These are phyloP conservation scores for Lucilia cuprina DNA, from an alignment of 1,140 invertebrate genomes.

Conservation along the genomic window DNA sequence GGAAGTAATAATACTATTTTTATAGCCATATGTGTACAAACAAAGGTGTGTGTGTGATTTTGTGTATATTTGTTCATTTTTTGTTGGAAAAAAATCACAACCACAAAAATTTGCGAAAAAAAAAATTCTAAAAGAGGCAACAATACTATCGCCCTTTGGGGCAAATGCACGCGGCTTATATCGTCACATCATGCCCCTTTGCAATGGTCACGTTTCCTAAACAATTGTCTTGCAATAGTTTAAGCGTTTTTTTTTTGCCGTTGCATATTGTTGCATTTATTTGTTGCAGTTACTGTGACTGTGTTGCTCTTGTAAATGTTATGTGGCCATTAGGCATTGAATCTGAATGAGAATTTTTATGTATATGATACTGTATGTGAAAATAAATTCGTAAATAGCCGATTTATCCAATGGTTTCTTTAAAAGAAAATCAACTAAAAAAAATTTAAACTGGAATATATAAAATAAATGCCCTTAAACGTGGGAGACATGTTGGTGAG, in stretches of 20 bases:
- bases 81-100: neutral
- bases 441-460: neutral
- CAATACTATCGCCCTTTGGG: constrained; percentile 16
- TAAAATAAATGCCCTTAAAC: neutral
- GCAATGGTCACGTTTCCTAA: constrained; percentile 29
- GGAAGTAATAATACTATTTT: no score
- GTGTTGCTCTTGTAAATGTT: neutral
- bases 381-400: neutral
- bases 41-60: no score
- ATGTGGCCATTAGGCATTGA: neutral
- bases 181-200: constrained; percentile 32
- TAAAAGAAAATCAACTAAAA: neutral
- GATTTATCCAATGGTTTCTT: neutral
- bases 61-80: no score
- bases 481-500: neutral
- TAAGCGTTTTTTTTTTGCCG: neutral
- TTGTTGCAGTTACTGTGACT: neutral
- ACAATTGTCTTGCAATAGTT: constrained; percentile 32
- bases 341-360: neutral
- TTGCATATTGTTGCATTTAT: neutral
- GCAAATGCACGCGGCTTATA: constrained; percentile 33
- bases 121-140: constrained; percentile 3
- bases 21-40: no score
- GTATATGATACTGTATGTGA: neutral
- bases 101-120: neutral